These are phyloP conservation scores for Leptoclinus maculatus DNA, from an alignment of 2,797 vertebrate genomes.

Conservation along the genomic window DNA sequence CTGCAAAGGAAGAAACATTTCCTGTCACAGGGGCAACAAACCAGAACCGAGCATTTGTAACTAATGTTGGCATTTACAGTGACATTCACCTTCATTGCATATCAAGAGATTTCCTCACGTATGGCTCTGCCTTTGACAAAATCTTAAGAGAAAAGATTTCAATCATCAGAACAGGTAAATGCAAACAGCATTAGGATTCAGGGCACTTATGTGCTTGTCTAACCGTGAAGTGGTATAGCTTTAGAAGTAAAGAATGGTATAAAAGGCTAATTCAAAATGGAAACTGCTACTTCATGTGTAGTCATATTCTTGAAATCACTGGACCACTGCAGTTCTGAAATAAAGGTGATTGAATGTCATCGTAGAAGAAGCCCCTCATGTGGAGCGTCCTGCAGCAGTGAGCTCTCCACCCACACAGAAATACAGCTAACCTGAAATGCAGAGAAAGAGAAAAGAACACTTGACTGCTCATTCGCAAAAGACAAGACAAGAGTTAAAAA, in stretches of 20 bases:
- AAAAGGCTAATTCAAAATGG: constrained; percentile 15
- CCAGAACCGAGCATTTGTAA: constrained; percentile 36
- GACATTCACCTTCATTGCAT: constrained; percentile 64
- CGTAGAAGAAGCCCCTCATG: constrained; percentile 37
- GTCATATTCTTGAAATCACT: background rate
- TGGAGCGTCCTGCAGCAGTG: constrained; percentile 43
- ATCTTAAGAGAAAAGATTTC: constrained; percentile 29
- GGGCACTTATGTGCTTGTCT: background rate
- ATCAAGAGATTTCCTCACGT: constrained; percentile 44
- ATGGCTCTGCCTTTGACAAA: constrained; percentile 39
- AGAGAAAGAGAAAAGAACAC: constrained; percentile 29
- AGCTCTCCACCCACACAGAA: constrained; percentile 56
- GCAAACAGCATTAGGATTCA: constrained; percentile 20
- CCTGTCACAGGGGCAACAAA: constrained; percentile 52
- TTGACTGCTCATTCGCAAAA: constrained; percentile 23
- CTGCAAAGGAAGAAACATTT: constrained; percentile 59
- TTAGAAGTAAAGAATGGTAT: background rate
- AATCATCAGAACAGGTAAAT: constrained; percentile 14
- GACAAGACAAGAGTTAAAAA: constrained; percentile 17
- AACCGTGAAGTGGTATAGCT: background rate
- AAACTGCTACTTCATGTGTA: constrained; percentile 3
- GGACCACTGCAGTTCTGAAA: constrained; percentile 14
- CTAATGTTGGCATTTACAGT: constrained; percentile 65
- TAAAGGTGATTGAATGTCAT: constrained; percentile 49
- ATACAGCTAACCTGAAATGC: constrained; percentile 36